Conservation (phyloP, 53 echinoderm and acorn worm species). For the Paracentrotus lividus region DNA sequence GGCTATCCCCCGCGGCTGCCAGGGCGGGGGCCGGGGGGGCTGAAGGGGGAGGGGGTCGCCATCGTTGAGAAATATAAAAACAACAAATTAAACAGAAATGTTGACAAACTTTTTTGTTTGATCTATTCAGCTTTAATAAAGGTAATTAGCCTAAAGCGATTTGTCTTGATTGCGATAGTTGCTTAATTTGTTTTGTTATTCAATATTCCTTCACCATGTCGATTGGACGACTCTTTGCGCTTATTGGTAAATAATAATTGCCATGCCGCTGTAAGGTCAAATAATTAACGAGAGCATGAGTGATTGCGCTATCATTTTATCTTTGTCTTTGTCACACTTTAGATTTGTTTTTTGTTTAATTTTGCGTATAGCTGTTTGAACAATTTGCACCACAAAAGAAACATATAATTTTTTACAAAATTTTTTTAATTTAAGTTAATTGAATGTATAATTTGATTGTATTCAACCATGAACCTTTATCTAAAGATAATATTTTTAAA, state of each 20-base stretch:
- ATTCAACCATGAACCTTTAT: no score
- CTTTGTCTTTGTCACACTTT: no score
- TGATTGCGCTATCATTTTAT: no score
- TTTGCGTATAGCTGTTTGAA: no score
- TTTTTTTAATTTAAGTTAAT: no score
- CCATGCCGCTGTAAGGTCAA: neutral
- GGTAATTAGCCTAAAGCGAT: neutral
- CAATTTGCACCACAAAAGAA: no score
- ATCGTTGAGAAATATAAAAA: constrained; percentile 7
- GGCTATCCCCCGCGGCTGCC: neutral
- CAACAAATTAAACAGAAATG: neutral
- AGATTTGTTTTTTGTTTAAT: no score
- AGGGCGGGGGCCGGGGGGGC: neutral
- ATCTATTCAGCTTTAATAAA: neutral
- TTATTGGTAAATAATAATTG: neutral
- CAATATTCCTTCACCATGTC: neutral
- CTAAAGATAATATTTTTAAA: no score
- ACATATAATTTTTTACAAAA: no score
- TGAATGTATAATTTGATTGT: no score
- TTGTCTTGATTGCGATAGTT: neutral
- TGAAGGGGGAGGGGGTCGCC: neutral
- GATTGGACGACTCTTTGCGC: neutral
- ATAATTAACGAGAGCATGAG: neutral
- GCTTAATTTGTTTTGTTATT: constrained; percentile 25
- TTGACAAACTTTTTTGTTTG: neutral